These are phyloP conservation scores for Cyprinella venusta DNA, from an alignment of 2,797 vertebrate species.

Conservation along the genomic window DNA sequence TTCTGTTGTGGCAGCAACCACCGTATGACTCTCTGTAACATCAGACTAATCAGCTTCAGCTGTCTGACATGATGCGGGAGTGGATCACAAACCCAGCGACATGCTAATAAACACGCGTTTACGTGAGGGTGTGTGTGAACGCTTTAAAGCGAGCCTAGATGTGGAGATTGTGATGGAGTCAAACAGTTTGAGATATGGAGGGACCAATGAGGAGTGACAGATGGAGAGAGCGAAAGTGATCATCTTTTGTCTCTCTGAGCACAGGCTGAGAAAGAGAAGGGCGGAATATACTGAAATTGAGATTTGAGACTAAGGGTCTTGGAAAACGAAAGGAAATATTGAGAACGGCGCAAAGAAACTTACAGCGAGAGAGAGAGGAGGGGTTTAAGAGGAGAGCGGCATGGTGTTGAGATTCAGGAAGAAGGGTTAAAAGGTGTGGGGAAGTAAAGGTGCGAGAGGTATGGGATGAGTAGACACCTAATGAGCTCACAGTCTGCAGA, in stretches of 20 bases:
- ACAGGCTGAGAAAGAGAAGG: conserved; percentile 18
- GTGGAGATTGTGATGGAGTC: conserved; percentile 42
- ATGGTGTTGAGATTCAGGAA: conserved; percentile 18
- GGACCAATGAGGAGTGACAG: conserved; percentile 54
- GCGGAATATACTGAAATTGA: not conserved
- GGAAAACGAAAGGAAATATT: conserved; percentile 18
- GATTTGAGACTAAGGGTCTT: conserved; percentile 12
- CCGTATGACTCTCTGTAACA: conserved; percentile 72
- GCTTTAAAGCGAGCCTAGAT: not conserved
- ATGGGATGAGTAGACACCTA: conserved; percentile 52
- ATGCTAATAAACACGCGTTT: conserved; percentile 18
- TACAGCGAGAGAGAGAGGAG: not conserved
- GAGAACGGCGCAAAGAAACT: not conserved
- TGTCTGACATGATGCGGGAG: conserved; percentile 64
- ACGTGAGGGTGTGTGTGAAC: conserved; percentile 23
- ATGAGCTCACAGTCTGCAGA: conserved; percentile 52
- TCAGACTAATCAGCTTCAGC: conserved; percentile 80
- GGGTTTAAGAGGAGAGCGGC: not conserved
- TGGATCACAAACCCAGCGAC: conserved; percentile 36
- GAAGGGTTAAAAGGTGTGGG: conserved; percentile 44
- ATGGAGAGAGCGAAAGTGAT: conserved; percentile 7
- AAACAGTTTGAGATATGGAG: conserved; percentile 55
- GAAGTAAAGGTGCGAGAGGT: conserved; percentile 44
- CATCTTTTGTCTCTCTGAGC: conserved; percentile 14
- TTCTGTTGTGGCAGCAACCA: conserved; percentile 57